A percentile compares a stretch with the other conserved stretches of the same genome.
Evolutionary conservation across 2,797 vertebrate species (phyloP).

Genomic region (Molossus molossus): DNA sequence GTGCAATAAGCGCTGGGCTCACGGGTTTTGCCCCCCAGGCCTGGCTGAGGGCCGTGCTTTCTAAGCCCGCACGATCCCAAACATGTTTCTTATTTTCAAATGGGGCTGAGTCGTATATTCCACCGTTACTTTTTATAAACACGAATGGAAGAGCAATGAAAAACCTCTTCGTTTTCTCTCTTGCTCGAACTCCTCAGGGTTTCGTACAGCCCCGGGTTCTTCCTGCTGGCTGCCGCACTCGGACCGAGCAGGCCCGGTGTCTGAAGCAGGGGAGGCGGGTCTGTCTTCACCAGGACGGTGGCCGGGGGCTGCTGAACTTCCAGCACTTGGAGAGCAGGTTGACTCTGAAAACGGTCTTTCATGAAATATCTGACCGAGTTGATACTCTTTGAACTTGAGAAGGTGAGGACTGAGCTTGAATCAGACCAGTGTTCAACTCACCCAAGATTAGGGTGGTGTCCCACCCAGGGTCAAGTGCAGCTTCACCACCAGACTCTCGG

Average conservation of each 20-base stretch:
- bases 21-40: slow-evolving; percentile 74
- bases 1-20: slow-evolving; percentile 82
- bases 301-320: too few species aligned
- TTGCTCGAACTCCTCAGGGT: slow-evolving; percentile 8
- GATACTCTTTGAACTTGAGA: slow-evolving; percentile 13
- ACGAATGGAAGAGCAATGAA: slow-evolving; percentile 73
- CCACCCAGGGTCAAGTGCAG: not conserved
- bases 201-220: not conserved
- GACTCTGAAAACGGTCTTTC: not conserved
- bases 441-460: too few species aligned
- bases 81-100: slow-evolving; percentile 82
- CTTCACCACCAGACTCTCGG: not conserved
- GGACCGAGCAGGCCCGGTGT: fast-evolving
- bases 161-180: slow-evolving; percentile 60
- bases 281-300: not conserved
- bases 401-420: not conserved
- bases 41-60: slow-evolving; percentile 74
- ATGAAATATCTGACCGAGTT: not conserved
- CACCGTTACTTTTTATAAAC: slow-evolving; percentile 83
- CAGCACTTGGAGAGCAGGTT: not conserved
- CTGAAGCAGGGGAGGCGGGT: fast-evolving
- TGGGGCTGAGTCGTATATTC: slow-evolving; percentile 79
- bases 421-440: not conserved
- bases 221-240: not conserved
- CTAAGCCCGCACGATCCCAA: slow-evolving; percentile 77